Evolutionary conservation across 2,797 vertebrate genomes (phyloP).

Genomic region (Oreortyx pictus): DNA sequence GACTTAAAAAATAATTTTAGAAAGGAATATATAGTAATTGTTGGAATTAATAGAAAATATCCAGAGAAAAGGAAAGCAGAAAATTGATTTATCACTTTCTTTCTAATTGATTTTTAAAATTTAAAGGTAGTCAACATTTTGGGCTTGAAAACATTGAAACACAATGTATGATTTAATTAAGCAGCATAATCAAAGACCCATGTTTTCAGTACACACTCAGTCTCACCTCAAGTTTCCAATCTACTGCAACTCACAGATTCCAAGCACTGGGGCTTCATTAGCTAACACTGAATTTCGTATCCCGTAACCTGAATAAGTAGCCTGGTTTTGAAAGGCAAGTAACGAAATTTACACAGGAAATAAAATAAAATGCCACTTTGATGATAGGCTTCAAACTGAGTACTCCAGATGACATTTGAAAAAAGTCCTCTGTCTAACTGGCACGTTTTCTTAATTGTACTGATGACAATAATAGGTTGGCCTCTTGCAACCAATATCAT

Average conservation of each 20-base stretch:
- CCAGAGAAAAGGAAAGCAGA: neutral
- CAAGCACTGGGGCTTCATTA: neutral
- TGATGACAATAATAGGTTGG: neutral
- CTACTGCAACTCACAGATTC: neutral
- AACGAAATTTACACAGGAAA: conserved; percentile 14
- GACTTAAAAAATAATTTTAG: neutral
- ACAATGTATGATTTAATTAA: neutral
- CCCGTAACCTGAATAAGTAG: neutral
- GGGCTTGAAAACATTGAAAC: neutral
- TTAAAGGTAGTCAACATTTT: neutral
- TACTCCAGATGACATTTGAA: neutral
- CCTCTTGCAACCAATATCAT: neutral
- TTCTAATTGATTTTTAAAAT: neutral
- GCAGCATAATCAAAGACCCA: neutral
- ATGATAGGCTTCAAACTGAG: conserved; percentile 7
- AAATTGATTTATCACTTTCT: neutral
- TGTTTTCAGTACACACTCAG: neutral
- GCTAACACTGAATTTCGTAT: neutral
- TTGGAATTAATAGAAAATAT: neutral
- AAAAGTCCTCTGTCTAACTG: conserved; percentile 8
- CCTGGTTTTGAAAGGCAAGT: neutral
- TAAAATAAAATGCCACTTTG: conserved; percentile 8
- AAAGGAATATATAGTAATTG: neutral
- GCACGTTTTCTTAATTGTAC: conserved; percentile 2
- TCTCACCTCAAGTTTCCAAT: neutral